These are phyloP conservation scores for Microctonus hyperodae DNA, from an alignment of 2,888 invertebrate genomes.

Conservation along the genomic window DNA sequence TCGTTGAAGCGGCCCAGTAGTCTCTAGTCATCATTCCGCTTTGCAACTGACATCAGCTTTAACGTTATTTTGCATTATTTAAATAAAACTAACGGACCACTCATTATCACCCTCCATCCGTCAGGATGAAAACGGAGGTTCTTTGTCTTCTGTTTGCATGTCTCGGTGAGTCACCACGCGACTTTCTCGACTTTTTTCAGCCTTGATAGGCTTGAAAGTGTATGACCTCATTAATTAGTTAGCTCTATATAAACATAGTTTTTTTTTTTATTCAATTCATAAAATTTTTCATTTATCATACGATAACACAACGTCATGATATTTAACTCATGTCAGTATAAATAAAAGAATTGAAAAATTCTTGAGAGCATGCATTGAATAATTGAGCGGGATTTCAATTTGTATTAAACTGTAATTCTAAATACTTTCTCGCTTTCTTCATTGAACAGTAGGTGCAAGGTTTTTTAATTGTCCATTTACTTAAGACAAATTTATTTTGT, in stretches of 20 bases:
- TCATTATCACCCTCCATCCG: conserved; percentile 32
- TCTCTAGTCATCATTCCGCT: conserved; percentile 58
- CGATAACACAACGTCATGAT: background rate
- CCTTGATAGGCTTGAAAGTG: conserved; percentile 30
- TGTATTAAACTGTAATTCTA: conserved; percentile 28
- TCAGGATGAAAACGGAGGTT: conserved; percentile 54
- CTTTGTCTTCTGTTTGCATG: conserved; percentile 52
- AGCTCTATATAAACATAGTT: background rate
- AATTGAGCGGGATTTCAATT: conserved; percentile 26
- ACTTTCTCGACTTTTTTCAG: conserved; percentile 22
- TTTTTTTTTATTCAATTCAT: conserved; percentile 3
- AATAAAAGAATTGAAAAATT: background rate
- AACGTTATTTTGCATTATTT: conserved; percentile 24
- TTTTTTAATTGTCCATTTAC: too few relatives aligned
- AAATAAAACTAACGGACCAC: conserved; percentile 3
- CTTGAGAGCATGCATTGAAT: background rate
- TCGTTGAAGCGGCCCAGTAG: conserved; percentile 56
- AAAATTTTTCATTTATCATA: background rate
- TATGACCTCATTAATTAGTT: conserved; percentile 20
- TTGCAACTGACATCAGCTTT: conserved; percentile 37
- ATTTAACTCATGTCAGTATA: background rate
- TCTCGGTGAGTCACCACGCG: conserved; percentile 50
- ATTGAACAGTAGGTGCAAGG: conserved; percentile 11
- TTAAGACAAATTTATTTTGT: too few relatives aligned
- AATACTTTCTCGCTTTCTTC: conserved; percentile 60